These are phyloP conservation scores for Apoda limacodes DNA, from an alignment of 2,888 invertebrate genomes.

Conservation along the genomic window DNA sequence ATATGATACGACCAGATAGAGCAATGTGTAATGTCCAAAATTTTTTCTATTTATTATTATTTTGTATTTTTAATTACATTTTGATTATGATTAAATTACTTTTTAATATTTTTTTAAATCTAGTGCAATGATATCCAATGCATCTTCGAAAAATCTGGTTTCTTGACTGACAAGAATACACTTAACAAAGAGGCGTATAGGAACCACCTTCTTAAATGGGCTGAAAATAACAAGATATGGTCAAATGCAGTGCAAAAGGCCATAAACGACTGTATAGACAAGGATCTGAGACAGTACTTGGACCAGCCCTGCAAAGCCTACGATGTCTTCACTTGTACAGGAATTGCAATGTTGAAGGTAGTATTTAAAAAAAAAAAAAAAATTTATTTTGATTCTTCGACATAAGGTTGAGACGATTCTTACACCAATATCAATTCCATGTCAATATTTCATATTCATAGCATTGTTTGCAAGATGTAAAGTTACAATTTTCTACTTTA, in stretches of 20 bases:
- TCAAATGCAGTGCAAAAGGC: constrained; percentile 40
- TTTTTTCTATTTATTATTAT: too few species aligned
- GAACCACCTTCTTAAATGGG: constrained; percentile 41
- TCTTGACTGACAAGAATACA: constrained; percentile 37
- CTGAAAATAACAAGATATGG: constrained; percentile 40
- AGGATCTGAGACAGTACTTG: constrained; percentile 46
- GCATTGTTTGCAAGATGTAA: neutral
- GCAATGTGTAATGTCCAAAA: too few species aligned
- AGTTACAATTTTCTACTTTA: neutral
- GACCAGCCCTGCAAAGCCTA: constrained; percentile 50
- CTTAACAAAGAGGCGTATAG: constrained; percentile 47
- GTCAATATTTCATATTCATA: neutral
- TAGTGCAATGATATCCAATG: constrained; percentile 59
- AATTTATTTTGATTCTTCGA: neutral
- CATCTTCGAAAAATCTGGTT: constrained; percentile 53
- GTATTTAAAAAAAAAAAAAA: too few species aligned
- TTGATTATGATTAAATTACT: neutral
- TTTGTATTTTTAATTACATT: neutral
- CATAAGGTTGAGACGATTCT: constrained; percentile 1
- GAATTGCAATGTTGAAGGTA: constrained; percentile 59
- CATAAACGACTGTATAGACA: constrained; percentile 48
- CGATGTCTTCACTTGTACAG: constrained; percentile 56
- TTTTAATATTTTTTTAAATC: too few species aligned
- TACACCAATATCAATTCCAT: neutral
- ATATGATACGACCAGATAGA: too few species aligned